Evolutionary conservation across 2,888 invertebrate species (phyloP), one percentile per base, ranked within the genome.

Genomic region (Dasypolia templi): DNA sequence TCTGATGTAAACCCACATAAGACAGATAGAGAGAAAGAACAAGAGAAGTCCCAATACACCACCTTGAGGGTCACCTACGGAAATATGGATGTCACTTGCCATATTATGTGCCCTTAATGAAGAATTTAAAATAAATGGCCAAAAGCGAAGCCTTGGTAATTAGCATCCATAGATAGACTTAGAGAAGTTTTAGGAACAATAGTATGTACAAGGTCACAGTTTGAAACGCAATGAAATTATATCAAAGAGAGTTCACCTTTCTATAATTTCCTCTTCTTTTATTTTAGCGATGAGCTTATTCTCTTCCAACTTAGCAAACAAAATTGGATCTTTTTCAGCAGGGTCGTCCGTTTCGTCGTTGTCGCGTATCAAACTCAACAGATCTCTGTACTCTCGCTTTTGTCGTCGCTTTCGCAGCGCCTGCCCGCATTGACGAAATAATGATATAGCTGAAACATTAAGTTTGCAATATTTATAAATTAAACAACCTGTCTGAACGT

Each of bases 261-360:
- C 35, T 56, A 82, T 46, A 39, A 95, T 55, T 4, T 91, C 90
- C 0, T 79, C 17, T 84, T 95, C 95, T 7, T 91, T 94, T 35
- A 83, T 84, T 55, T 79, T 62, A 0, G 93, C 94, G 0, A 91
- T 77, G 0, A 62, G 77, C 53, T 83, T 94, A 88, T 97, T 97
- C 35, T 93, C 93, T 55, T 95, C 93, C 22, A 97, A 90, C 83
- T 96, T 96, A 17, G 95, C 95, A 63, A 93, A 87, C n/a, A 97
- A 91, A 12, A 89, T 87, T 0, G 94, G 91, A 87, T 97, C 97
- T 0, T 90, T 87, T 12, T 96, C 92, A 0, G 97, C 97, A 0
- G 97, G 97, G 90, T 97, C 97, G 0, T 70, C 76, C 89, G 46
- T 72, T 0, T 82, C 68, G 0, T 84, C 77, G 5, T 90, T 83